These are phyloP conservation scores for Scaptomyza hsui DNA, from an alignment of 1,140 invertebrate species.

Conservation along the genomic window DNA sequence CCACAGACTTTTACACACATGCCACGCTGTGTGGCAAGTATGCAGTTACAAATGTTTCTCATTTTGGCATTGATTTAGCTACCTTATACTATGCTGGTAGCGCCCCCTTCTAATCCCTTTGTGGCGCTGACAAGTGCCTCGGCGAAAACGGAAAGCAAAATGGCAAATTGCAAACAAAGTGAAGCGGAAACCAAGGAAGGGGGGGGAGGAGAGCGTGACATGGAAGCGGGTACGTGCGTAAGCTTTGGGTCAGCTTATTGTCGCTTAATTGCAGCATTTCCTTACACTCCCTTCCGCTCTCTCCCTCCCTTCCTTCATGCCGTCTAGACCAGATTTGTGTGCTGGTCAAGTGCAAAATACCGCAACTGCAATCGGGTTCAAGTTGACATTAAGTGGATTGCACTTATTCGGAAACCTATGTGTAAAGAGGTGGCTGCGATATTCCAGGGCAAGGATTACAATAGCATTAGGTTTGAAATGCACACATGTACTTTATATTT, in stretches of 20 bases:
- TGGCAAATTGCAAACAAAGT: slow-evolving; percentile 44
- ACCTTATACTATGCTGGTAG: background rate
- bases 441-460: slow-evolving; percentile 38
- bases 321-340: slow-evolving; percentile 11
- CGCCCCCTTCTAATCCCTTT: background rate
- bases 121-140: slow-evolving; percentile 40
- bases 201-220: too few species aligned
- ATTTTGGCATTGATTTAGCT: slow-evolving; percentile 65
- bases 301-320: background rate
- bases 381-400: slow-evolving; percentile 35
- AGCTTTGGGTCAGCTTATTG: slow-evolving; percentile 70
- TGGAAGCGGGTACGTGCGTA: slow-evolving; percentile 26
- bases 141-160: slow-evolving; percentile 30
- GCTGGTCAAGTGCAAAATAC: slow-evolving; percentile 26
- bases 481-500: too few species aligned
- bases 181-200: slow-evolving; percentile 1
- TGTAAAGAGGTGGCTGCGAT: background rate
- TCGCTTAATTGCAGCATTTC: slow-evolving; percentile 67
- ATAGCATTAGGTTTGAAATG: background rate
- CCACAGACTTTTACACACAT: too few species aligned
- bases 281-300: slow-evolving; percentile 28
- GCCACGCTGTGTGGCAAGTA: slow-evolving; percentile 26
- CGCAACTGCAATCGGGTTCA: slow-evolving; percentile 18
- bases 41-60: slow-evolving; percentile 54
- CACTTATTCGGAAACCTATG: background rate